Evolutionary conservation across 1,140 invertebrate species (phyloP).

Genomic region (Daktulosphaira vitifoliae): DNA sequence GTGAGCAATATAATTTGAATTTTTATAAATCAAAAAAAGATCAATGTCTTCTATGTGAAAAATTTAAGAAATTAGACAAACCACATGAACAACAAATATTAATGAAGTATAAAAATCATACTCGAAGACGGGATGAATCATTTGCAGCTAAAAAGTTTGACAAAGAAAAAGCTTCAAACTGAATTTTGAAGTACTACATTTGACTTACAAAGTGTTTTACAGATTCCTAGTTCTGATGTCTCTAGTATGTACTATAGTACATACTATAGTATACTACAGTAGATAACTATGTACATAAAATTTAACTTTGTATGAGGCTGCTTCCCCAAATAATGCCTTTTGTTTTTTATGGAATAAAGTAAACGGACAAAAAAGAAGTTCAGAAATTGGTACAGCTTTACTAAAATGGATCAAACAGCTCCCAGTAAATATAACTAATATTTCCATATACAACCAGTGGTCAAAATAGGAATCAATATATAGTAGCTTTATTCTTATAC

Average conservation of each 20-base stretch:
- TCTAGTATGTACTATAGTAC: conserved; percentile 1
- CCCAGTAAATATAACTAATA: too few species aligned
- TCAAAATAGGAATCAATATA: conserved; percentile 44
- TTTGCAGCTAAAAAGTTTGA: conserved; percentile 23
- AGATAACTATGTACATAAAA: conserved; percentile 39
- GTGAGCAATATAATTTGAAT: too few species aligned
- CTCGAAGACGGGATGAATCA: conserved; percentile 3
- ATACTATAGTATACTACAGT: too few species aligned
- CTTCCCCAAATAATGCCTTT: neutral
- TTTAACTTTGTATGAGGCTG: conserved; percentile 37
- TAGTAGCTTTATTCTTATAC: too few species aligned
- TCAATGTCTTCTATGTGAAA: too few species aligned
- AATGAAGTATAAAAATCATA: conserved; percentile 36
- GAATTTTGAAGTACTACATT: too few species aligned
- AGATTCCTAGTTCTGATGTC: neutral
- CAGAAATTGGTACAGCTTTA: too few species aligned
- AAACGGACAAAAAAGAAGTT: conserved; percentile 38
- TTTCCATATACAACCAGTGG: conserved; percentile 42
- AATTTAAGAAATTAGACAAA: too few species aligned
- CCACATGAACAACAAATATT: too few species aligned
- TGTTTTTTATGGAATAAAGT: conserved; percentile 39
- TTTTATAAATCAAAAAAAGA: too few species aligned
- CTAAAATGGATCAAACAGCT: too few species aligned
- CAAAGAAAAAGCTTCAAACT: too few species aligned
- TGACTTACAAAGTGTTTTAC: conserved; percentile 11